A percentile compares a stretch with the other conserved stretches of the same genome.
These are phyloP conservation scores for Eolophus roseicapilla DNA, from an alignment of 2,113 vertebrate species.

Conservation along the genomic window DNA sequence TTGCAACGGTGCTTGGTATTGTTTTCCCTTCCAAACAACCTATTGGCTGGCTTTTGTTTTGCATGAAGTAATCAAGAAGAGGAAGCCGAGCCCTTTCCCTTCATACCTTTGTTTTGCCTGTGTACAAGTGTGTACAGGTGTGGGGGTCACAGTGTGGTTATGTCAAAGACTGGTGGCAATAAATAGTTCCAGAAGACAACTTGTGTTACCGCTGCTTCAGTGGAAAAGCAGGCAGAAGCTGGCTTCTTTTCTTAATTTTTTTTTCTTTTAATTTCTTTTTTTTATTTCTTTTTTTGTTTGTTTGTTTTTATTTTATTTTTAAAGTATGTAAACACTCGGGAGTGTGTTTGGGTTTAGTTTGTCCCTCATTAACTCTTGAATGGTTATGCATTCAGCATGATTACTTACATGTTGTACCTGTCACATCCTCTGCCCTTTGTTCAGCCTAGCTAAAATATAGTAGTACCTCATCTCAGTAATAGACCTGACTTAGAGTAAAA, in stretches of 20 bases:
- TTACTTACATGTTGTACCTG: conserved; percentile 41
- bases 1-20: background rate
- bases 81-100: conserved; percentile 58
- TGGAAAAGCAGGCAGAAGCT: background rate
- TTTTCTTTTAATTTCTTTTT: background rate
- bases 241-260: background rate
- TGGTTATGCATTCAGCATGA: background rate
- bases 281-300: background rate
- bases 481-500: conserved; percentile 44
- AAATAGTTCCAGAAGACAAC: conserved; percentile 33
- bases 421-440: conserved; percentile 36
- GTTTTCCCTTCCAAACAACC: conserved; percentile 36
- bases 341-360: conserved; percentile 32
- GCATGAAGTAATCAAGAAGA: conserved; percentile 29
- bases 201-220: background rate
- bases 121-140: conserved; percentile 60
- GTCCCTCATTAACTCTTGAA: conserved; percentile 64
- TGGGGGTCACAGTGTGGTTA: background rate
- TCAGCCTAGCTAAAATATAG: conserved; percentile 25
- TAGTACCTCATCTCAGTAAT: conserved; percentile 34
- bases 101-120: conserved; percentile 44
- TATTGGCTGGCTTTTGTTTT: background rate
- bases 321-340: background rate
- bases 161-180: conserved; percentile 22
- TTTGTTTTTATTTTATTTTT: background rate